Percentiles rank a stretch among this genome's conserved stretches.
Evolutionary conservation across 2,888 invertebrate species (phyloP).

Genomic region (Pegoplata infirma): DNA sequence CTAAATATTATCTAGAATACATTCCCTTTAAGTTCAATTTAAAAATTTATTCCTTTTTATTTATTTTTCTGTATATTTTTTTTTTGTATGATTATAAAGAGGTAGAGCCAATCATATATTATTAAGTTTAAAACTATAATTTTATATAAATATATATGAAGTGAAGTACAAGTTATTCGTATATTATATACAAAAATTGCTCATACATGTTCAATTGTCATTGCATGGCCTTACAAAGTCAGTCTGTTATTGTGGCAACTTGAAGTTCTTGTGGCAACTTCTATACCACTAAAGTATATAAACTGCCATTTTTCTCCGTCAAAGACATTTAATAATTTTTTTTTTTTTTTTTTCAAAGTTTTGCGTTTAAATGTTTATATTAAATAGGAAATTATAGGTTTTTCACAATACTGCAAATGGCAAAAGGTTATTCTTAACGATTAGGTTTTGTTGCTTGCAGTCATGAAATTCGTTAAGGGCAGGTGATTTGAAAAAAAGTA

Average conservation of each 20-base stretch:
- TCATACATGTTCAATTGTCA: slow-evolving; percentile 58
- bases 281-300: slow-evolving; percentile 13
- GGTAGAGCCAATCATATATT: slow-evolving; percentile 52
- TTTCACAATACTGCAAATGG: slow-evolving; percentile 34
- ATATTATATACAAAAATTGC: slow-evolving; percentile 49
- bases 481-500: slow-evolving; percentile 35
- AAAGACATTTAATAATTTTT: neutral
- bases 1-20: too few species aligned
- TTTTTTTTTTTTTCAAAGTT: slow-evolving; percentile 6
- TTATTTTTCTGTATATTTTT: slow-evolving; percentile 29
- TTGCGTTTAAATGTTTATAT: slow-evolving; percentile 54
- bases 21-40: slow-evolving; percentile 5
- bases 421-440: slow-evolving; percentile 40
- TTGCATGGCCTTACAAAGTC: slow-evolving; percentile 31
- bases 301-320: slow-evolving; percentile 50
- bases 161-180: neutral
- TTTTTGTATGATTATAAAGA: slow-evolving; percentile 26
- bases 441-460: slow-evolving; percentile 23
- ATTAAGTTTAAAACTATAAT: slow-evolving; percentile 62
- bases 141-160: slow-evolving; percentile 32
- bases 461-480: slow-evolving; percentile 39
- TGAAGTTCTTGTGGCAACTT: neutral
- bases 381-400: slow-evolving; percentile 54
- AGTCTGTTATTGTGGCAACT: neutral
- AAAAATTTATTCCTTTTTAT: slow-evolving; percentile 44